Percentiles rank a stretch among this genome's conserved stretches.
Conservation (phyloP, 2,888 invertebrate species). For the Chydorus sphaericus region DNA sequence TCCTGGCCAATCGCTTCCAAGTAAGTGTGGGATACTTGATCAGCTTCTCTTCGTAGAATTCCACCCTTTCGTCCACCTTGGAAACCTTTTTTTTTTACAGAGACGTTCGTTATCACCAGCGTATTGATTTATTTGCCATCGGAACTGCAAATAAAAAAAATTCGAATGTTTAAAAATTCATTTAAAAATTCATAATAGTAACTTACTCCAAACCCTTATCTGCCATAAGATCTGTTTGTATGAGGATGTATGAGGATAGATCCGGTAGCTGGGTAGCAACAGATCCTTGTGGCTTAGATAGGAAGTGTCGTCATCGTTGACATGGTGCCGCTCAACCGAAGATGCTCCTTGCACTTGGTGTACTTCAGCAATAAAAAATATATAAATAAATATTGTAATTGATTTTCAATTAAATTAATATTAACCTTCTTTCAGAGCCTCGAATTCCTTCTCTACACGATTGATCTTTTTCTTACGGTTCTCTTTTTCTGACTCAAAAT, state of each 20-base stretch:
- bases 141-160: too few species aligned
- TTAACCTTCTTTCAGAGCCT: background rate
- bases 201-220: conserved; percentile 3
- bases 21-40: too few species aligned
- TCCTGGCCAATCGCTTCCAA: too few species aligned
- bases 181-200: too few species aligned
- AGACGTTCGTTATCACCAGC: too few species aligned
- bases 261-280: background rate
- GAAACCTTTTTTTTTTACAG: too few species aligned
- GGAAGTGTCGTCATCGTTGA: too few species aligned
- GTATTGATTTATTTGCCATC: too few species aligned
- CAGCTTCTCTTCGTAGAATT: too few species aligned
- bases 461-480: background rate
- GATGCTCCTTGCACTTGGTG: background rate
- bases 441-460: background rate
- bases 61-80: too few species aligned
- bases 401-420: background rate
- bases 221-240: background rate
- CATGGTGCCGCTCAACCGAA: too few species aligned
- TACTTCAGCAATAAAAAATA: background rate
- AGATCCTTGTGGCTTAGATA: background rate
- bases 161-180: background rate
- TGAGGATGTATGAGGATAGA: background rate
- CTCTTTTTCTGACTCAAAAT: background rate
- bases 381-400: background rate